These are phyloP conservation scores for Philereme vetulata DNA, from an alignment of 2,888 invertebrate species.

Conservation along the genomic window DNA sequence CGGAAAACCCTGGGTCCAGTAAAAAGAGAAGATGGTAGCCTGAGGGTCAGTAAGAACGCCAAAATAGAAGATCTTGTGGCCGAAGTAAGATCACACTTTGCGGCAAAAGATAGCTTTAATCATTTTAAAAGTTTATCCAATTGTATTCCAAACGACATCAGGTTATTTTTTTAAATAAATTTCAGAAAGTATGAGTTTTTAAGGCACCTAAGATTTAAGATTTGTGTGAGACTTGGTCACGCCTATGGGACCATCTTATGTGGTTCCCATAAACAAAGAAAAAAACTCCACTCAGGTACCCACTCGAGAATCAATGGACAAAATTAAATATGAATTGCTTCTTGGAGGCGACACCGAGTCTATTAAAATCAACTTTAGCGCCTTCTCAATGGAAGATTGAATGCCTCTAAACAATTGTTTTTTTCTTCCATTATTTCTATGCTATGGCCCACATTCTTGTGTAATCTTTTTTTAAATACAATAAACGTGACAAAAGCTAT, in stretches of 20 bases:
- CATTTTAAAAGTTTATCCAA: too few species aligned
- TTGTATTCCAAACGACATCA: too few species aligned
- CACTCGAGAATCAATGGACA: conserved; percentile 60
- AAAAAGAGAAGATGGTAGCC: too few species aligned
- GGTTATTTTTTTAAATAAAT: too few species aligned
- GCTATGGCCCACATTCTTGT: conserved; percentile 73
- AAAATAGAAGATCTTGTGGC: too few species aligned
- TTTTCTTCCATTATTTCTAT: conserved; percentile 66
- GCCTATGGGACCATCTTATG: conserved; percentile 8
- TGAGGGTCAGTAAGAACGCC: too few species aligned
- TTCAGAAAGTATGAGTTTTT: not conserved
- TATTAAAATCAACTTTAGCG: conserved; percentile 82
- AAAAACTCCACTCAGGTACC: conserved; percentile 58
- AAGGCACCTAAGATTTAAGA: not conserved
- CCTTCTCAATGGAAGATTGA: conserved; percentile 80
- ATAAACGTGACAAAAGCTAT: conserved; percentile 69
- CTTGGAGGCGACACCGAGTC: conserved; percentile 77
- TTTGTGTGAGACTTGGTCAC: conserved; percentile 7
- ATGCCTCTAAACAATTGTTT: conserved; percentile 76
- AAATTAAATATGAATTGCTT: conserved; percentile 71
- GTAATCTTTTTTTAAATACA: conserved; percentile 74
- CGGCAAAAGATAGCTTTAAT: too few species aligned
- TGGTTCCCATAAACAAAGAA: conserved; percentile 39
- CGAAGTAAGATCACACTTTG: too few species aligned
- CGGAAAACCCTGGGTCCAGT: too few species aligned